Evolutionary conservation across 2,113 vertebrate species (phyloP).

Genomic region (Anolis carolinensis): DNA sequence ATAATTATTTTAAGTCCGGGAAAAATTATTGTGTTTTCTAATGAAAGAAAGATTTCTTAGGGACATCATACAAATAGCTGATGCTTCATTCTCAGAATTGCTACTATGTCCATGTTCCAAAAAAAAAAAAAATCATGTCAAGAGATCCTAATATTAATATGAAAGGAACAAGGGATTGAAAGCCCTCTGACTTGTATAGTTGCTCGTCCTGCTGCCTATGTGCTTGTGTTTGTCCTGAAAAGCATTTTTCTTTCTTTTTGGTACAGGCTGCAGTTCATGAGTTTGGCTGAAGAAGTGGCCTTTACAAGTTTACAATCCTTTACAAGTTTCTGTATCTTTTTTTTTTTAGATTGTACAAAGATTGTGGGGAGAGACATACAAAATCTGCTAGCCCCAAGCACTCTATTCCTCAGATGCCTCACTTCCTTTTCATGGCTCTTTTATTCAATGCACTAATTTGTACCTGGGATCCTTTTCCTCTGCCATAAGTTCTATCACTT

Average conservation of each 20-base stretch:
- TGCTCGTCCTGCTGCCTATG: too few species aligned
- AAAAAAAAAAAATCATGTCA: not conserved
- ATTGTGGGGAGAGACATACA: too few species aligned
- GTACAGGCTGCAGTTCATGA: not conserved
- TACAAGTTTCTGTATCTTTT: too few species aligned
- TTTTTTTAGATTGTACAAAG: too few species aligned
- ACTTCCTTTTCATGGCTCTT: too few species aligned
- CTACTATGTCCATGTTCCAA: not conserved
- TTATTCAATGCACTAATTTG: too few species aligned
- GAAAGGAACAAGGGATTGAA: not conserved
- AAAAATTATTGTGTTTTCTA: not conserved
- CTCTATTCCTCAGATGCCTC: too few species aligned
- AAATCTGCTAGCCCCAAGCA: too few species aligned
- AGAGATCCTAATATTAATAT: not conserved
- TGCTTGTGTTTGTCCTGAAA: not conserved
- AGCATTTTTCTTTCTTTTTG: not conserved
- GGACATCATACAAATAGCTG: not conserved
- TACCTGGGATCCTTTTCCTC: too few species aligned
- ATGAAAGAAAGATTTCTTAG: not conserved
- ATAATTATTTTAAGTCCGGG: not conserved
- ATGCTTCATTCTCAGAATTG: not conserved
- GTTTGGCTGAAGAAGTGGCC: not conserved
- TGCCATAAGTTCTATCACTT: too few species aligned
- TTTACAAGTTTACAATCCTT: too few species aligned
- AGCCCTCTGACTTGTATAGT: not conserved